Conservation (phyloP, 2,113 vertebrate species). For the Oceanodroma tethys region DNA sequence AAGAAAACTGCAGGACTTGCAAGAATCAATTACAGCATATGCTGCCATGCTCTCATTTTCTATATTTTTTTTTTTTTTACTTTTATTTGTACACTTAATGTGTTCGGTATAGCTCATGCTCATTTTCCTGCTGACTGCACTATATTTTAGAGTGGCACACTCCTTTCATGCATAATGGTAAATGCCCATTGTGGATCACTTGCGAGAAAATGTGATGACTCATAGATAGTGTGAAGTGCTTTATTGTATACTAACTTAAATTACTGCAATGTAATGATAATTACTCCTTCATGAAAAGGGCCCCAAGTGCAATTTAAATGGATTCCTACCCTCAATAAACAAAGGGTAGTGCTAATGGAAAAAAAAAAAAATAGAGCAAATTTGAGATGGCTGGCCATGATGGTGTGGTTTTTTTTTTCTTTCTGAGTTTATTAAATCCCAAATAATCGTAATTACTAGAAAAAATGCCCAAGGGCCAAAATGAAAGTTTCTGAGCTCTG, state of each 20-base stretch:
- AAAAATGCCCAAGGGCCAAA: not conserved
- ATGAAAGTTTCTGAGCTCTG: not conserved
- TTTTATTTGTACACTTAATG: constrained; percentile 25
- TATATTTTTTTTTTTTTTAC: not conserved
- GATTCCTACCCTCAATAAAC: constrained; percentile 1
- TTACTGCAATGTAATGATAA: constrained; percentile 34
- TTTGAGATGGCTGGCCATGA: not conserved
- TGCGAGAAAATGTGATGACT: constrained; percentile 18
- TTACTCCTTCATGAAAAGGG: constrained; percentile 7
- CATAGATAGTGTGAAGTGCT: not conserved
- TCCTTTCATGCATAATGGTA: not conserved
- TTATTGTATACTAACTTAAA: not conserved
- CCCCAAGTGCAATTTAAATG: not conserved
- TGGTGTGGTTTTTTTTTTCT: not conserved
- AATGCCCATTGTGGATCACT: constrained; percentile 1
- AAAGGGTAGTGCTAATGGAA: not conserved
- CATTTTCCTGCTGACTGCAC: constrained; percentile 36
- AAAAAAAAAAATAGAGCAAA: not conserved
- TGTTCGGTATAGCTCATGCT: not conserved
- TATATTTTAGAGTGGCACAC: not conserved
- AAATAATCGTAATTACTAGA: not conserved
- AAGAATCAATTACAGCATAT: not conserved
- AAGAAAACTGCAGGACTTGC: constrained; percentile 17
- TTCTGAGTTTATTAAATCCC: not conserved
- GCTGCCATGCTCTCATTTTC: not conserved